A percentile compares a stretch with the other conserved stretches of the same genome.
phyloP scores from a whole-genome alignment of 1,140 invertebrate genomes.

The Drosophila mauritiana region DNA sequence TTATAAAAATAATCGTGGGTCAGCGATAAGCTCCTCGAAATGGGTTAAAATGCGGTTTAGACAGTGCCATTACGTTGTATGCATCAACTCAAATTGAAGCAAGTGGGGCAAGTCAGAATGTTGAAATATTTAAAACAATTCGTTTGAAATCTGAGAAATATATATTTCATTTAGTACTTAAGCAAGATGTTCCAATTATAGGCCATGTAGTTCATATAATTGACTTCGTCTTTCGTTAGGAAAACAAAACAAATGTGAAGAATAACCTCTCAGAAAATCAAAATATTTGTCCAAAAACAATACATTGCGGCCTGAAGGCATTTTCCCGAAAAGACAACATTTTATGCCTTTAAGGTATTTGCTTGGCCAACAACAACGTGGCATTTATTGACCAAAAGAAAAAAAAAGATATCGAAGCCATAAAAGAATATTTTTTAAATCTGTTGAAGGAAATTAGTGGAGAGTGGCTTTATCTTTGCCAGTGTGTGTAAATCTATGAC shows the following conservation, averaged over 20 bases:
- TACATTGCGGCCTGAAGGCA: background rate
- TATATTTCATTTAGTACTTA: too few relatives aligned
- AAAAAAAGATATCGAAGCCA: background rate
- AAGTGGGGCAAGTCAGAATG: background rate
- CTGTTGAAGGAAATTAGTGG: background rate
- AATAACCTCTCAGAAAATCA: background rate
- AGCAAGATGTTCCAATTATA: too few relatives aligned
- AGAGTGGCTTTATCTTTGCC: too few relatives aligned
- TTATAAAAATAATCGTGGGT: conserved; percentile 30
- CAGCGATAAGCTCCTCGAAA: conserved; percentile 27
- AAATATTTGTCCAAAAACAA: background rate
- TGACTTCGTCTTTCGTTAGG: background rate
- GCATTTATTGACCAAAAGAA: too few relatives aligned
- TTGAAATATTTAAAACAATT: background rate
- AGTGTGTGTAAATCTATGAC: background rate
- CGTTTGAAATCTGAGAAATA: too few relatives aligned
- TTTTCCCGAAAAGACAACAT: background rate
- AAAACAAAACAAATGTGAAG: background rate
- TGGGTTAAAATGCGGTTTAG: conserved; percentile 11
- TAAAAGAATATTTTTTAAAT: background rate
- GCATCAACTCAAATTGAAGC: background rate
- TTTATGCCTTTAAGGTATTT: background rate
- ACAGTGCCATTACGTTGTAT: background rate
- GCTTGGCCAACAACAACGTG: background rate
- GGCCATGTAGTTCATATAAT: too few relatives aligned